Conservation (phyloP, 1,140 invertebrate species). For the Nasonia longicornis region DNA sequence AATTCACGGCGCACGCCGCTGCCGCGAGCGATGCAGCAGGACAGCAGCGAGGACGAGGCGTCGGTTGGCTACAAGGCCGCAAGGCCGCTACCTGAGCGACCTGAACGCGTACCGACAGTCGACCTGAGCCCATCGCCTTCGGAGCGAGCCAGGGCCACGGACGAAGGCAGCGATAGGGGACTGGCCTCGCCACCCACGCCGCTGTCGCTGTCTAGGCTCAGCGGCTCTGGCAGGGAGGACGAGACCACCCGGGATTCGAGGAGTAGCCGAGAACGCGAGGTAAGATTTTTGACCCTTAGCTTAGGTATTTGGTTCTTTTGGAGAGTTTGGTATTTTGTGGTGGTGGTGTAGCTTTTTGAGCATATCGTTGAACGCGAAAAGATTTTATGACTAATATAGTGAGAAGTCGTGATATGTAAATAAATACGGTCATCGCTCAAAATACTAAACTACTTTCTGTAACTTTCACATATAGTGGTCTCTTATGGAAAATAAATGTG, state of each 20-base stretch:
- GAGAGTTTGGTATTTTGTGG: neutral
- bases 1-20: conserved; percentile 73
- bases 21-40: conserved; percentile 63
- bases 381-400: too few species aligned
- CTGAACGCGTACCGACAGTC: conserved; percentile 66
- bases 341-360: too few species aligned
- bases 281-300: conserved; percentile 9
- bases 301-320: neutral
- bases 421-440: neutral
- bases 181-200: conserved; percentile 64
- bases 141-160: conserved; percentile 56
- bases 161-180: conserved; percentile 61
- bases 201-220: conserved; percentile 54
- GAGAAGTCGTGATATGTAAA: neutral
- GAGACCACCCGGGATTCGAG: conserved; percentile 59
- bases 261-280: conserved; percentile 61
- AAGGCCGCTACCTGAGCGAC: conserved; percentile 59
- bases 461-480: neutral
- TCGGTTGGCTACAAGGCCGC: conserved; percentile 43
- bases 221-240: conserved; percentile 62
- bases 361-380: neutral
- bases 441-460: neutral
- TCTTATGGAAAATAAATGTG: conserved; percentile 10
- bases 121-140: conserved; percentile 66
- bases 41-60: conserved; percentile 63